phyloP scores from a whole-genome alignment of 92 coral and sea anemone genomes.

The Umimayanthus kanabou region DNA sequence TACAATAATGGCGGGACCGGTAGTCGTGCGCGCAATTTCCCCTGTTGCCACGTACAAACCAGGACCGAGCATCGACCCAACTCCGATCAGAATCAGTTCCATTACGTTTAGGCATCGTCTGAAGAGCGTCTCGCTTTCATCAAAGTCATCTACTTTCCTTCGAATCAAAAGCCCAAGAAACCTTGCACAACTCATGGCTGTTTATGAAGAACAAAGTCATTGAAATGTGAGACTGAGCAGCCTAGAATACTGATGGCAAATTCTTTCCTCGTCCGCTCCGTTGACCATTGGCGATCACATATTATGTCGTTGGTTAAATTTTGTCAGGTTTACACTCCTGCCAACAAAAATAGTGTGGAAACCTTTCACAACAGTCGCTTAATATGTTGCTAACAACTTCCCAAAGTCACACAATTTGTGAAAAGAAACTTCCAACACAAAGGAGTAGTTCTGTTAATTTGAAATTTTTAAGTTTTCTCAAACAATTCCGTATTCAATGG shows the following conservation, averaged over 20 bases:
- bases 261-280: neutral
- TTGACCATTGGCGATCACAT: neutral
- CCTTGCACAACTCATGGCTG: slow-evolving; percentile 66
- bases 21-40: slow-evolving; percentile 82
- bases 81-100: slow-evolving; percentile 74
- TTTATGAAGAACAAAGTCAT: neutral
- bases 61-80: slow-evolving; percentile 88
- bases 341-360: neutral
- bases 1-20: slow-evolving; percentile 86
- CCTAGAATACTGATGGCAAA: neutral
- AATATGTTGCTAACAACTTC: neutral
- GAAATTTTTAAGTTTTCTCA: neutral
- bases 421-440: neutral
- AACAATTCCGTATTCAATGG: slow-evolving; percentile 8
- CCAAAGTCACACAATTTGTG: neutral
- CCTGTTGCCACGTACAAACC: slow-evolving; percentile 90
- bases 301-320: neutral
- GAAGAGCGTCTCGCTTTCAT: slow-evolving; percentile 71
- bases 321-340: neutral
- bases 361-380: neutral
- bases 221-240: neutral
- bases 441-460: neutral
- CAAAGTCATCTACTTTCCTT: slow-evolving; percentile 55
- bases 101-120: slow-evolving; percentile 73
- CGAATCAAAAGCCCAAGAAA: slow-evolving; percentile 70